These are phyloP conservation scores for Danio jaintianensis DNA, from an alignment of 2,797 vertebrate species.

Conservation along the genomic window DNA sequence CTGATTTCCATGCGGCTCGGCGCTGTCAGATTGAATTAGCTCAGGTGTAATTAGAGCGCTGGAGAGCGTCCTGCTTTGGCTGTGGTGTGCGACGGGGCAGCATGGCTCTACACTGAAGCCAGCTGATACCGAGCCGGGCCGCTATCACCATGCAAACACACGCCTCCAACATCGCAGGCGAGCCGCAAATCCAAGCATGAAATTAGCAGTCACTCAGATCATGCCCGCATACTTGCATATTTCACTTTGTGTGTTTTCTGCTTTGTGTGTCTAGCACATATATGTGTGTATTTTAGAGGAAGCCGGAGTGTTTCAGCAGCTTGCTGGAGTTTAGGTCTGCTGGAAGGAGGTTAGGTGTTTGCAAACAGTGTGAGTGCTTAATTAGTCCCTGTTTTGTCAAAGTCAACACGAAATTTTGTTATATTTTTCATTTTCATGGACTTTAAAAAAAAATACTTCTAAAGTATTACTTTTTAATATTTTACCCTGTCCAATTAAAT, in stretches of 20 bases:
- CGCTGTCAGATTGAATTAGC: constrained; percentile 75
- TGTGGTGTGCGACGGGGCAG: constrained; percentile 59
- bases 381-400: not conserved
- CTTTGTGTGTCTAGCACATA: constrained; percentile 10
- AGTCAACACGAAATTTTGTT: not conserved
- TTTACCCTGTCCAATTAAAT: not conserved
- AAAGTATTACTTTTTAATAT: too few species aligned
- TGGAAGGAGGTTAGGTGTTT: not conserved
- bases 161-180: constrained; percentile 49
- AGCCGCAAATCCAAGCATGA: constrained; percentile 60
- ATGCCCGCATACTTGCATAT: constrained; percentile 58
- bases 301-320: constrained; percentile 5
- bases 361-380: not conserved
- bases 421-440: not conserved
- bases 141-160: constrained; percentile 62
- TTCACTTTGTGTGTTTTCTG: constrained; percentile 53
- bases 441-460: too few species aligned
- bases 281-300: constrained; percentile 31
- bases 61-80: constrained; percentile 62
- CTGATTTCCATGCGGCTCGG: constrained; percentile 71
- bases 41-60: constrained; percentile 71
- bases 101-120: constrained; percentile 59
- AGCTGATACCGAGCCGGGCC: constrained; percentile 59
- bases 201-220: constrained; percentile 61
- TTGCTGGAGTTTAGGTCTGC: not conserved